Evolutionary conservation across 2,888 invertebrate species (phyloP).

Genomic region (Flexamia atlantica): DNA sequence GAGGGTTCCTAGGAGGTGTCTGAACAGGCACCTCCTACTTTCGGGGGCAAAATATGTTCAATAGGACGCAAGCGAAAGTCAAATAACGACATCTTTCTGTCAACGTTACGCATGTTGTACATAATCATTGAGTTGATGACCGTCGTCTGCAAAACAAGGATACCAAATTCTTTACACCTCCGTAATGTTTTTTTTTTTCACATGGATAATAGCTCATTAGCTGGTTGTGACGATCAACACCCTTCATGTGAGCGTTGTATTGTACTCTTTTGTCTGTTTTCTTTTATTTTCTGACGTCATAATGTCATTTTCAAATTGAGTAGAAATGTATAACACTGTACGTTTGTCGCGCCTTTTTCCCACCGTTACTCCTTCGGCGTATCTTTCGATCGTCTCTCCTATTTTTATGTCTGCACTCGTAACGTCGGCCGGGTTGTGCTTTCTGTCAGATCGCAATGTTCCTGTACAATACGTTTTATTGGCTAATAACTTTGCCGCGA

Average conservation of each 20-base stretch:
- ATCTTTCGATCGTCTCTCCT: conserved; percentile 66
- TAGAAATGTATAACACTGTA: conserved; percentile 30
- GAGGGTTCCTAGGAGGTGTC: too few relatives aligned
- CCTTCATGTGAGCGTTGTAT: conserved; percentile 7
- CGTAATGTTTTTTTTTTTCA: too few relatives aligned
- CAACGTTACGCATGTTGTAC: too few relatives aligned
- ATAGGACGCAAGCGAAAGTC: too few relatives aligned
- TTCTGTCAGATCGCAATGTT: neutral
- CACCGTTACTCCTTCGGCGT: conserved; percentile 10
- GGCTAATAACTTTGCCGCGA: too few relatives aligned
- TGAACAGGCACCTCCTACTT: too few relatives aligned
- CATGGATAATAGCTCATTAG: neutral
- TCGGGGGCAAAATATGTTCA: too few relatives aligned
- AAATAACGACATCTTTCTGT: too few relatives aligned
- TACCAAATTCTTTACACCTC: too few relatives aligned
- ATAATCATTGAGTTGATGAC: too few relatives aligned
- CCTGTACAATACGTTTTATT: neutral
- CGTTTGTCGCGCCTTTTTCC: conserved; percentile 43
- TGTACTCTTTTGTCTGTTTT: neutral
- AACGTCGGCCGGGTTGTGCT: neutral
- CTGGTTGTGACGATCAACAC: neutral
- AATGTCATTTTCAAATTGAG: conserved; percentile 10
- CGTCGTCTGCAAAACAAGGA: too few relatives aligned
- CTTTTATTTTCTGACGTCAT: neutral
- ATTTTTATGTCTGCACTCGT: neutral